Base-by-base conservation (phyloP, 2,888 invertebrate species). In the Tinea pellionella region DNA sequence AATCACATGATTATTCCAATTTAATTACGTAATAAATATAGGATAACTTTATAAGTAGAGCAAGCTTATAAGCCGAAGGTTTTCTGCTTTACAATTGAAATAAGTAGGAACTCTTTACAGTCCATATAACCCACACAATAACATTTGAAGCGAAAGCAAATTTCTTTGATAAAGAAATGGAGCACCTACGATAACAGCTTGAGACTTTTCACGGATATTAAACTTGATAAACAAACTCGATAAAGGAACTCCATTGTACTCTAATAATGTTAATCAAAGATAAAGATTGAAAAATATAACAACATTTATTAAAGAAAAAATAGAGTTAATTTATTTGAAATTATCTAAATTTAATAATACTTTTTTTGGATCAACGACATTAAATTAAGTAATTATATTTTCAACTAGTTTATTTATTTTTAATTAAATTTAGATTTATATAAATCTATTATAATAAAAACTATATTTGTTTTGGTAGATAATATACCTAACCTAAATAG, bases 181-280 rank as follows among this genome's bases (percentile, higher is more conserved):
- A 77, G 75, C 85, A 82, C 24, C 70, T 66, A 69, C 72, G 82
- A 82, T 82, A 85, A 84, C 71, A 66, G 67, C 68, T n/a, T 67
- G 71, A 73, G 74, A 78, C 78, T 86, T 82, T 83, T 77, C 77
- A 86, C 83, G 86, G 82, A 77, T 77, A 86, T 87, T 87, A 86
- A 81, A 77, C 71, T 65, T 76, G 86, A 86, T 86, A 86, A 84
- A 74, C 71, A 67, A 64, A 61, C 59, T 61, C 71, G 82, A 85
- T 86, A 85, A 81, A 66, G 61, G 61, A 60, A 60, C 63, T 65
- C 78, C 69, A 84, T 85, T 86, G 85, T 85, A 79, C 72, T 72
- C 62, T 63, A 59, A 61, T 74, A 74, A 72, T 72, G 72, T 71
- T 85, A 84, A 86, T 86, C 85, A 77, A 73, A 70, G 76, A 85